Percentiles rank a stretch among this genome's conserved stretches.
phyloP scores from a whole-genome alignment of 2,888 invertebrate species.

The Xestia ashworthii region DNA sequence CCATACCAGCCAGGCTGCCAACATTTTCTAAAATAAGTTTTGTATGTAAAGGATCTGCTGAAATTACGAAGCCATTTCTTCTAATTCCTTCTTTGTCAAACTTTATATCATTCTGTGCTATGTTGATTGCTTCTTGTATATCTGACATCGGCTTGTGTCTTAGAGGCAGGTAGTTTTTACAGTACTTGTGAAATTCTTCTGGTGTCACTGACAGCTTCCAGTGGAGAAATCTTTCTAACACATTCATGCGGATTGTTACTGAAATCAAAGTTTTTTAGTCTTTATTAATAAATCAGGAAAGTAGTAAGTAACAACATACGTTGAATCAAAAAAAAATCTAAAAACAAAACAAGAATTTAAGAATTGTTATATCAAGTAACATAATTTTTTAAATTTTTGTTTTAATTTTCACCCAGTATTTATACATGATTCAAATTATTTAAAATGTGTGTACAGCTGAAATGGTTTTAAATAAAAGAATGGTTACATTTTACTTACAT shows the following conservation, averaged over 20 bases:
- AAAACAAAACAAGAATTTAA: not conserved
- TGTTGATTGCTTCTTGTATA: constrained; percentile 89
- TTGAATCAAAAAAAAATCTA: too few species aligned
- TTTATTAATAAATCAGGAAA: not conserved
- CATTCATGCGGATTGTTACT: constrained; percentile 84
- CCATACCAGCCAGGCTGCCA: constrained; percentile 87
- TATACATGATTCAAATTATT: not conserved
- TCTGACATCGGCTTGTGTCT: constrained; percentile 85
- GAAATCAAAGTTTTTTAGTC: constrained; percentile 53
- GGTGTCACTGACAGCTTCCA: constrained; percentile 80
- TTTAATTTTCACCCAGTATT: not conserved
- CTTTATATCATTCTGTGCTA: constrained; percentile 90
- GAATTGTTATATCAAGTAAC: not conserved
- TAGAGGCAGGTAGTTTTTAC: constrained; percentile 81
- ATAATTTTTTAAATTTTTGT: not conserved
- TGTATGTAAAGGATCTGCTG: constrained; percentile 91
- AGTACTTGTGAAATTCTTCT: constrained; percentile 82
- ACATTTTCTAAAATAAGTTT: constrained; percentile 90
- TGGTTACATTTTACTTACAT: constrained; percentile 75
- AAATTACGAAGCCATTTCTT: constrained; percentile 91
- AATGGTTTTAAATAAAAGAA: not conserved
- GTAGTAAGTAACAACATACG: not conserved
- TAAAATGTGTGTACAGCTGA: not conserved
- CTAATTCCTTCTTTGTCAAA: constrained; percentile 89
- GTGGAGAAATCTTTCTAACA: constrained; percentile 81